These are phyloP conservation scores for Entosphenus tridentatus DNA, from an alignment of 2,113 vertebrate genomes.

Conservation along the genomic window DNA sequence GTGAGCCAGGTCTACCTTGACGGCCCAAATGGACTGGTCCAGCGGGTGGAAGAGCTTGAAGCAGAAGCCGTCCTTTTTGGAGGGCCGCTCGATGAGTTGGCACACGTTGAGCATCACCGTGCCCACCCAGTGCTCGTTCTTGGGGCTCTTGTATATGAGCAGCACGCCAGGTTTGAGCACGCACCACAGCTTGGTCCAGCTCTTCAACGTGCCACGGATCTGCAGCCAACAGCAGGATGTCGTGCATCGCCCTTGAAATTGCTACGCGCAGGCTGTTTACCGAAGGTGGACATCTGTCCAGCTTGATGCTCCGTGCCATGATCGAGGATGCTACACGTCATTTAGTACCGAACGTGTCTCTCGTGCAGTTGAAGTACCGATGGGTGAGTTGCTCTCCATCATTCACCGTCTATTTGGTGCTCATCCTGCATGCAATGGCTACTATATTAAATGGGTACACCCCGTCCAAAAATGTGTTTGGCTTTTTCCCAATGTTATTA, in stretches of 20 bases:
- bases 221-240: conserved; percentile 16
- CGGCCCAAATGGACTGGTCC: conserved; percentile 96
- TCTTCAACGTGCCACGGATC: conserved; percentile 92
- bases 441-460: too few relatives aligned
- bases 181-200: conserved; percentile 98
- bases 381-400: too few relatives aligned
- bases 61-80: conserved; percentile 97
- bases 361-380: too few relatives aligned
- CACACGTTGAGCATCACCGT: conserved; percentile 93
- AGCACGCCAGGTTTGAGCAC: conserved; percentile 87
- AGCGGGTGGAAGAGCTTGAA: conserved; percentile 97
- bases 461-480: too few relatives aligned
- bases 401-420: too few relatives aligned
- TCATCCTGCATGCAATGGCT: too few relatives aligned
- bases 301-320: too few relatives aligned
- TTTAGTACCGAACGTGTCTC: too few relatives aligned
- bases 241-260: too few relatives aligned
- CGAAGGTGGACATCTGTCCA: not conserved
- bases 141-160: conserved; percentile 86
- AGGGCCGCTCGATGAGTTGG: conserved; percentile 91
- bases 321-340: too few relatives aligned
- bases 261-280: not conserved
- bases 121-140: conserved; percentile 94
- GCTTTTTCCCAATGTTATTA: too few relatives aligned
- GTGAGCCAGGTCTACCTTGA: conserved; percentile 43